Evolutionary conservation across 1,140 invertebrate species (phyloP).

Genomic region (Himalopsyche phryganea): DNA sequence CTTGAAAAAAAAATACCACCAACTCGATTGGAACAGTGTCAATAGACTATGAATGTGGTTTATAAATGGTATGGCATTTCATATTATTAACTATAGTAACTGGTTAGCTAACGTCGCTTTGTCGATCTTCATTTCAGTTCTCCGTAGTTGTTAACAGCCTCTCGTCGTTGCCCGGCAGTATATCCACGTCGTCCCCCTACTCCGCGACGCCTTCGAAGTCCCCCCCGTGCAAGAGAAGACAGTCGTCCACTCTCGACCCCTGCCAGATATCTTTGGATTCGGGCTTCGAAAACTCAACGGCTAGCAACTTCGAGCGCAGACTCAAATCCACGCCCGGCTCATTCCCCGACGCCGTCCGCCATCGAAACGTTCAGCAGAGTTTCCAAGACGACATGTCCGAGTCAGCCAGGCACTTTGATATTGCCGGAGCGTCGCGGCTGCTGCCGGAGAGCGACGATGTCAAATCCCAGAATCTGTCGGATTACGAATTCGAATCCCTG

Average conservation of each 20-base stretch:
- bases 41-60: too few species aligned
- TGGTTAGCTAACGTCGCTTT: too few species aligned
- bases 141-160: conserved; percentile 24
- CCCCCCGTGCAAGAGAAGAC: background rate
- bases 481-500: conserved; percentile 38
- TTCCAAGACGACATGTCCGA: conserved; percentile 11
- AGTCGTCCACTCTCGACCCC: background rate
- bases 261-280: conserved; percentile 21
- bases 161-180: background rate
- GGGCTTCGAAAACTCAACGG: conserved; percentile 28
- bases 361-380: background rate
- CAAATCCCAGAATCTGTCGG: conserved; percentile 1
- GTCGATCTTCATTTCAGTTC: too few species aligned
- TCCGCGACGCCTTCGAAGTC: background rate
- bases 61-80: too few species aligned
- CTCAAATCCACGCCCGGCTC: background rate
- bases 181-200: background rate
- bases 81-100: too few species aligned
- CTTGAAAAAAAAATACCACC: too few species aligned
- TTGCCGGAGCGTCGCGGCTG: background rate
- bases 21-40: too few species aligned
- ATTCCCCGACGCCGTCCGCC: background rate
- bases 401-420: conserved; percentile 11
- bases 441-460: background rate
- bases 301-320: conserved; percentile 15